These are phyloP conservation scores for Athripsodes cinereus DNA, from an alignment of 2,888 invertebrate species.

Conservation along the genomic window DNA sequence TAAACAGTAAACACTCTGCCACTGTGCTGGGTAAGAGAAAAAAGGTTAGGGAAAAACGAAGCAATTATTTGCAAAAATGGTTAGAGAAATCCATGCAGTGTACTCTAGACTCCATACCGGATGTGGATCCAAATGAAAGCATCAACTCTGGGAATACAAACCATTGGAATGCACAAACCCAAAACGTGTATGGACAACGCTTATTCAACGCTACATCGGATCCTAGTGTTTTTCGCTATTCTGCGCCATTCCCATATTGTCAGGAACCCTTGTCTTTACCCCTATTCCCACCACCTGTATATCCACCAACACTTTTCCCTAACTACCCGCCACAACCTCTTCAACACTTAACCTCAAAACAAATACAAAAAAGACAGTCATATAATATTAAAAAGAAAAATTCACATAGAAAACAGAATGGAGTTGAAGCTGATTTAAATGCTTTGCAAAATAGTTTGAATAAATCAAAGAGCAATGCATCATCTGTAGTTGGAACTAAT, in stretches of 20 bases:
- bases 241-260: constrained; percentile 41
- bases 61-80: constrained; percentile 48
- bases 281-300: constrained; percentile 53
- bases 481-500: constrained; percentile 30
- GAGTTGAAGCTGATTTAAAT: constrained; percentile 13
- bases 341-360: constrained; percentile 3
- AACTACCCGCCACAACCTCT: constrained; percentile 8
- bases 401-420: not conserved
- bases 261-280: constrained; percentile 62
- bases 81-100: constrained; percentile 47
- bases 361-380: constrained; percentile 1
- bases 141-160: constrained; percentile 34
- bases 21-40: constrained; percentile 47
- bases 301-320: constrained; percentile 31
- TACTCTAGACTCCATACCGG: constrained; percentile 22
- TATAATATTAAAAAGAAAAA: not conserved
- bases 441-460: constrained; percentile 28
- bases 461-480: constrained; percentile 30
- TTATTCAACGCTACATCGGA: constrained; percentile 46
- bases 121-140: constrained; percentile 9
- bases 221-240: constrained; percentile 40
- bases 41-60: constrained; percentile 43
- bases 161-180: constrained; percentile 29
- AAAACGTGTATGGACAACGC: constrained; percentile 34
- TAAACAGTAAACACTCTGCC: constrained; percentile 39